These are phyloP conservation scores for Vidua chalybeata DNA, from an alignment of 2,113 vertebrate species.

Conservation along the genomic window DNA sequence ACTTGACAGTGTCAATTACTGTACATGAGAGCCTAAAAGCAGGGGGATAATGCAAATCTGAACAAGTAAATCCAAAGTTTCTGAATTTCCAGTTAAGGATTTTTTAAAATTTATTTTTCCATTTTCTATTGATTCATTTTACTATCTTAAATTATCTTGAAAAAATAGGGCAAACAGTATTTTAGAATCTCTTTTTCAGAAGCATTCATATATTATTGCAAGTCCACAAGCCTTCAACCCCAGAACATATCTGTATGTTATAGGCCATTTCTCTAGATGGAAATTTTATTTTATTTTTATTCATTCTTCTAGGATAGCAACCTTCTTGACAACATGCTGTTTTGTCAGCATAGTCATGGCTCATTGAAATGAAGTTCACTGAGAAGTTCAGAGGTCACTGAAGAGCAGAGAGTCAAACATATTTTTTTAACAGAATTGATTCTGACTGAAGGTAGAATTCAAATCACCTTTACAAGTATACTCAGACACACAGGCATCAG, in stretches of 20 bases:
- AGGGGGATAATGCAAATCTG: background rate
- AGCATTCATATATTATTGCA: background rate
- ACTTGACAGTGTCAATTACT: background rate
- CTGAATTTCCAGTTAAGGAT: background rate
- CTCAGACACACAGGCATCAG: background rate
- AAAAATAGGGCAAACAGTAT: background rate
- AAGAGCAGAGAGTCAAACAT: background rate
- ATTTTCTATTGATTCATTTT: background rate
- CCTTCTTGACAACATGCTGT: background rate
- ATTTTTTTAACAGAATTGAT: background rate
- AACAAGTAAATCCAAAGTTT: background rate
- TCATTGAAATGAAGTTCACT: background rate
- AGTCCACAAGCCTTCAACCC: rapidly evolving
- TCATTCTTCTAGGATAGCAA: background rate
- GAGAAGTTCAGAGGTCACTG: background rate
- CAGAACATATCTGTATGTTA: background rate
- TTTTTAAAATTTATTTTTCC: background rate
- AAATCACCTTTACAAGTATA: background rate
- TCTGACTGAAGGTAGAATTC: background rate
- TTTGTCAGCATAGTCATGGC: background rate
- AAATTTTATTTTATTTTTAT: background rate
- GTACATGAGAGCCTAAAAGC: background rate
- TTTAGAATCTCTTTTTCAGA: background rate
- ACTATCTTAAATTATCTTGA: background rate
- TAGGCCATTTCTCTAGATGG: background rate